Base-by-base conservation (phyloP, 2,797 vertebrate species). In the Tiaroga cobitis region DNA sequence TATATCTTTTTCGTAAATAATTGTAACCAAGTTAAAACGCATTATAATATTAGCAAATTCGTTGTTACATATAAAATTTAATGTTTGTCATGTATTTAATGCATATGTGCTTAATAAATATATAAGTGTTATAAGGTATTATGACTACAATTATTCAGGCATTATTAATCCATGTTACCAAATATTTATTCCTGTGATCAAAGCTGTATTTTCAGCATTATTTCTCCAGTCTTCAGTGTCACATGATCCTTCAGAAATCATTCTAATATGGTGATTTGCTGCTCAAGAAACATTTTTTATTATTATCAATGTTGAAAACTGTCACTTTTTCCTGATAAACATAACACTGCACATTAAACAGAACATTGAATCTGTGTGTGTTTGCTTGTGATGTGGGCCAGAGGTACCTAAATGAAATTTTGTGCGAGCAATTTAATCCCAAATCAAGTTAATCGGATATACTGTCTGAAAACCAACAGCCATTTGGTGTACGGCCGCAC, bases 391-490 rank as follows among this genome's bases (percentile, higher is more conserved):
- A 61, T 72, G 69, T 46, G 54, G 18, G 39, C 69, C 54, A 82
- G 69, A 34, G 26, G 81, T 73, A 41, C 24, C 39, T 26, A 82
- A 82, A 82, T 82, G 8, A 63, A 65, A 74, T 82, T 65, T 63
- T 74, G 39, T 49, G 21, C 81, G 74, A 74, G 81, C 54, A 82
- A 82, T 82, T 74, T 74, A 46, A 49, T 82, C 70, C 70, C 34
- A 82, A 82, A 82, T 74, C 41, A 82, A 82, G 54, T 82, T 82
- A 82, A 82, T 82, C 81, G 5, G 81, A 56, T 49, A 19, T n/a
- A 73, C 39, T 61, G 80, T 82, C 80, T 61, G 51, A 82, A 82
- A 61, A 82, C 51, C 70, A 74, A 73, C 39, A 74, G 21, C 69
- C 69, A 63, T 82, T 82, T 72, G 19, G 1, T 21, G 19, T 24